Base-by-base conservation (phyloP, 1,140 invertebrate genomes). In the Diplogasteroides magnus region DNA sequence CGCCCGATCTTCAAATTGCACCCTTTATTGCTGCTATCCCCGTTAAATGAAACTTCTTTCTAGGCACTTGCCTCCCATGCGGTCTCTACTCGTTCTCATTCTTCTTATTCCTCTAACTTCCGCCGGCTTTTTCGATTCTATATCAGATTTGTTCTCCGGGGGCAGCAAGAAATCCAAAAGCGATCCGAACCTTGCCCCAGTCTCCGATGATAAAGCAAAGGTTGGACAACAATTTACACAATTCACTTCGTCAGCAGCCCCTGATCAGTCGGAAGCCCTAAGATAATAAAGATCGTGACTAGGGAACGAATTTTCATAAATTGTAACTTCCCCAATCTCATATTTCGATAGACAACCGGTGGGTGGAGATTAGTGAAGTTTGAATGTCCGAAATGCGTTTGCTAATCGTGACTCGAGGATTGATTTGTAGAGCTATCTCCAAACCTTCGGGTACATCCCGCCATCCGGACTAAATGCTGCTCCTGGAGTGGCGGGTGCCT, bases 391-490 rank as follows among this genome's bases (percentile, higher is more conserved):
- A n/a, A n/a, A n/a, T n/a, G n/a, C n/a, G n/a, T n/a, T n/a, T n/a
- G n/a, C n/a, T n/a, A n/a, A n/a, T n/a, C n/a, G n/a, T n/a, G n/a
- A n/a, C n/a, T n/a, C n/a, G n/a, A n/a, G n/a, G n/a, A n/a, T n/a
- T 15, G 11, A 55, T 29, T 63, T 82, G 67, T 59, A 83, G 79
- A 65, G 75, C 28, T 81, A 81, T 67, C 69, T 81, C 25, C 73
- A 82, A 75, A 69, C 74, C 14, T 81, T 81, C 31, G 79, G 79
- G 19, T 81, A 81, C 72, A 76, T 83, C 14, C 31, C 31, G 2
- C 81, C 79, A 28, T 72, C 77, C 19, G 61, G 69, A 55, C 26
- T 73, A 11, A 26, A 31, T 2, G 19, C 64, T 14, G 28, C 58
- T 13, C 32, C 65, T 15, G 73, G 73, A 68, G 67, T 77, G 70